Conservation (phyloP, 2,888 invertebrate genomes). For the Ichneumoninae sp. region DNA sequence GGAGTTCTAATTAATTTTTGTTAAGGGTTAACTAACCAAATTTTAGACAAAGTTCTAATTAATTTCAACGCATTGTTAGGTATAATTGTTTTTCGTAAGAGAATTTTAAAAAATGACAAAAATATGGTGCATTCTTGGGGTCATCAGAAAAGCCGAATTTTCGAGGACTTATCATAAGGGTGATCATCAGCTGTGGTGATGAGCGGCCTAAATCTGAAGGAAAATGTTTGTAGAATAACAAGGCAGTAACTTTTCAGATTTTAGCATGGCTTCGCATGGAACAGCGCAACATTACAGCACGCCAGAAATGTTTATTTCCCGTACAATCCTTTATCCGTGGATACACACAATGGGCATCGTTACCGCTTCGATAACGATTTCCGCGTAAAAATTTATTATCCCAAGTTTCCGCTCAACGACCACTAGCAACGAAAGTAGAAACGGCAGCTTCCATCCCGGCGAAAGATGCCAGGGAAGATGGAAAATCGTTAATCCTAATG, state of each 20-base stretch:
- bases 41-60: too few relatives aligned
- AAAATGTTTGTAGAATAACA: neutral
- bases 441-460: neutral
- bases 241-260: too few relatives aligned
- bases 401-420: slow-evolving; percentile 27
- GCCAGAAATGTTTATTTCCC: neutral
- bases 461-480: neutral
- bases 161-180: too few relatives aligned
- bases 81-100: neutral
- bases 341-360: slow-evolving; percentile 36
- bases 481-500: slow-evolving; percentile 33
- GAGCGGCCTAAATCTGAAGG: neutral
- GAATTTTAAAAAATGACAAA: neutral
- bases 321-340: neutral
- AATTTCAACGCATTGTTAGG: too few relatives aligned
- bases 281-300: too few relatives aligned
- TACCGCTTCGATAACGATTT: slow-evolving; percentile 41
- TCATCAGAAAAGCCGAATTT: neutral
- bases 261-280: too few relatives aligned
- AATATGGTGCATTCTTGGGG: neutral
- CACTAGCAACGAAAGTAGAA: neutral
- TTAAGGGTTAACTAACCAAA: too few relatives aligned
- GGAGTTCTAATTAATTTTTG: too few relatives aligned
- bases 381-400: slow-evolving; percentile 33
- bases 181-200: too few relatives aligned